Conservation (phyloP, 2,113 vertebrate genomes). For the Chiloscyllium plagiosum region DNA sequence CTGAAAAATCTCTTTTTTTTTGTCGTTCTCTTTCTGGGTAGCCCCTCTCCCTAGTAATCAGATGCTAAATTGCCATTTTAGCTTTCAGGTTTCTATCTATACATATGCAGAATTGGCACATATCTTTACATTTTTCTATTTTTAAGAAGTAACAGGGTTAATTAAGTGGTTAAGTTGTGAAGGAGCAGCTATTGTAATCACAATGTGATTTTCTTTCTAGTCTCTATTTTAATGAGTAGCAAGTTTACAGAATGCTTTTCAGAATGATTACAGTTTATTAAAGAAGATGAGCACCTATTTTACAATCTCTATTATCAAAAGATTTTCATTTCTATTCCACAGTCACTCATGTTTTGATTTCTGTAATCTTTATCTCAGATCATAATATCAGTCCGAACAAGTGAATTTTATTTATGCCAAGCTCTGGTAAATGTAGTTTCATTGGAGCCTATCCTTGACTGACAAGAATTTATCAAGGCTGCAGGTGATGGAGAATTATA, state of each 20-base stretch:
- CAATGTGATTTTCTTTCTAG: neutral
- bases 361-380: neutral
- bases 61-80: neutral
- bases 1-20: neutral
- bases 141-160: neutral
- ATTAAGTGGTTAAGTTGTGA: neutral
- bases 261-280: neutral
- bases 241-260: neutral
- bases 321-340: too few species aligned
- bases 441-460: neutral
- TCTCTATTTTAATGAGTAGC: neutral
- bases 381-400: neutral
- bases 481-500: neutral
- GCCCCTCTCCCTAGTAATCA: too few species aligned
- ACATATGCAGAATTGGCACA: neutral
- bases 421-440: neutral
- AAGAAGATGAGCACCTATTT: neutral
- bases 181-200: neutral
- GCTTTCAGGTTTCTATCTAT: neutral
- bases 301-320: too few species aligned
- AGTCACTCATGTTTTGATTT: neutral
- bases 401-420: neutral
- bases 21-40: neutral
- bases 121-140: neutral
- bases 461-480: neutral